These are phyloP conservation scores for Phaetusa simplex DNA, from an alignment of 2,113 vertebrate species.

Conservation along the genomic window DNA sequence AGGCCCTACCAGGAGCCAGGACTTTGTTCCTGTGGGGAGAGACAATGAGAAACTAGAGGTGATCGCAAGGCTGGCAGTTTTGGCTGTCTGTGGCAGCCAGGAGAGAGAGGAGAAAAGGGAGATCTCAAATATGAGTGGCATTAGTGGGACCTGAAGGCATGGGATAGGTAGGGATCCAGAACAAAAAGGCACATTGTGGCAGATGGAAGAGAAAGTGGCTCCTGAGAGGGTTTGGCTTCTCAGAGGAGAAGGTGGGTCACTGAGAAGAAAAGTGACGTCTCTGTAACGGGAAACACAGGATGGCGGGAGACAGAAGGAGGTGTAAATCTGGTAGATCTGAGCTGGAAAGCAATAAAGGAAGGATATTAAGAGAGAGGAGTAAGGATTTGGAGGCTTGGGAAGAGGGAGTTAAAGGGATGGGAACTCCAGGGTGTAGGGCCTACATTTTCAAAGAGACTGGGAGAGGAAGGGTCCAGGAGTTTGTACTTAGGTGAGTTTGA, in stretches of 20 bases:
- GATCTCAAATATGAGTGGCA: fast-evolving
- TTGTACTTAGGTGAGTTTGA: not conserved
- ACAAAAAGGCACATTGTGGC: fast-evolving
- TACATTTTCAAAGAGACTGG: not conserved
- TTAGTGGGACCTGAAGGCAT: not conserved
- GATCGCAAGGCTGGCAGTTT: not conserved
- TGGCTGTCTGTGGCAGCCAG: not conserved
- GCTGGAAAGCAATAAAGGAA: not conserved
- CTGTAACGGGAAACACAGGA: not conserved
- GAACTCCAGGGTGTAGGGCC: not conserved
- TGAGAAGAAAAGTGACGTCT: not conserved
- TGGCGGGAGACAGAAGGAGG: not conserved
- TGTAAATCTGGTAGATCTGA: not conserved
- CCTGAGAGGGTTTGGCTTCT: not conserved
- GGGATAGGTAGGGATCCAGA: not conserved
- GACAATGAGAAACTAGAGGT: not conserved
- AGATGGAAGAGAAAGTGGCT: not conserved
- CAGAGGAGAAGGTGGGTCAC: not conserved
- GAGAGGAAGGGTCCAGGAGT: not conserved
- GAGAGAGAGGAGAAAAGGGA: not conserved
- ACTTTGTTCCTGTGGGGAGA: not conserved
- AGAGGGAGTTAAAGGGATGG: not conserved
- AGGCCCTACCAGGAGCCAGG: not conserved
- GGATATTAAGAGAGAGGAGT: not conserved
- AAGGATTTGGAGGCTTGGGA: not conserved